Percentiles rank a stretch among this genome's conserved stretches.
Conservation (phyloP, 2,113 vertebrate genomes). For the Ceyx cyanopectus region DNA sequence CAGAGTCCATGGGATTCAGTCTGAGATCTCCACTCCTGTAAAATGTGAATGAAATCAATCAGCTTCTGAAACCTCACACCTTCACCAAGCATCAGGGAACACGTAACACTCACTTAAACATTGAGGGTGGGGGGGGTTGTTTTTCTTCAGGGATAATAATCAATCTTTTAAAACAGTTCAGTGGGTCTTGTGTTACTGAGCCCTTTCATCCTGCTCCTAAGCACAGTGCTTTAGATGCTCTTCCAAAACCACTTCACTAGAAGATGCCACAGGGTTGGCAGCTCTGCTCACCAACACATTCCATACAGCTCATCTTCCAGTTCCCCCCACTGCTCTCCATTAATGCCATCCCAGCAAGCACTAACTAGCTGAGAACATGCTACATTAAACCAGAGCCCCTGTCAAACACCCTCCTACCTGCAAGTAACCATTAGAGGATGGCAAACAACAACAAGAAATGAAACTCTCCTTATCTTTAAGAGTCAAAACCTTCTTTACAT, state of each 20-base stretch:
- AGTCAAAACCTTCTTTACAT: not conserved
- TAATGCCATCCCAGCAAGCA: not conserved
- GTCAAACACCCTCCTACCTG: not conserved
- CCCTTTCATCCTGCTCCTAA: not conserved
- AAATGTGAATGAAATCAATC: constrained; percentile 39
- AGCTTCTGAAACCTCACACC: not conserved
- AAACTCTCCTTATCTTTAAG: not conserved
- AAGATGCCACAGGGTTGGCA: not conserved
- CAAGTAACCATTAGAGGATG: not conserved
- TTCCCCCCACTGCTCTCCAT: not conserved
- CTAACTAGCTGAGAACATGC: not conserved
- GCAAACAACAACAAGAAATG: not conserved
- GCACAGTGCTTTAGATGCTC: not conserved
- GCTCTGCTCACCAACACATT: not conserved
- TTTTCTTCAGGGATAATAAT: not conserved
- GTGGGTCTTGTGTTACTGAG: not conserved
- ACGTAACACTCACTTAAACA: not conserved
- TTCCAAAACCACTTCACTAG: not conserved
- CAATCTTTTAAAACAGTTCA: not conserved
- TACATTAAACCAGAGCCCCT: not conserved
- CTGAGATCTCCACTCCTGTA: constrained; percentile 41
- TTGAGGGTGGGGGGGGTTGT: not conserved
- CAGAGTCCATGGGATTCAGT: not conserved
- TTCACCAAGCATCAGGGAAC: not conserved
- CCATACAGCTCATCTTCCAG: not conserved